These are phyloP conservation scores for Anabas testudineus DNA, from an alignment of 2,797 vertebrate species.

Conservation along the genomic window DNA sequence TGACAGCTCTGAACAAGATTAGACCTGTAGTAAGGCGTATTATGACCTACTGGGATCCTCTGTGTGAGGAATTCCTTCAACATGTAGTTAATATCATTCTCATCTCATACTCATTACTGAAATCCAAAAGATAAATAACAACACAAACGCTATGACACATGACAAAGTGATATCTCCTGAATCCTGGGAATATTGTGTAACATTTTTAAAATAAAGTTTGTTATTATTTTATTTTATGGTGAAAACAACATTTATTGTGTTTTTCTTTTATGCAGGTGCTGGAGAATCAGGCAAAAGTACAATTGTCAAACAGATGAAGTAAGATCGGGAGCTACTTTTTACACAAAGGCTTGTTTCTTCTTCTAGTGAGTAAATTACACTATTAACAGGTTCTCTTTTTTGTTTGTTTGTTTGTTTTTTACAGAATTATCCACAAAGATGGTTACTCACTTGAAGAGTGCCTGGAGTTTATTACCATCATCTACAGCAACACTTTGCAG, in stretches of 20 bases:
- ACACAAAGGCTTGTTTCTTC: neutral
- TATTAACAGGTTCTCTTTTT: too few species aligned
- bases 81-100: slow-evolving; percentile 22
- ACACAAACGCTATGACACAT: neutral
- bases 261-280: slow-evolving; percentile 86
- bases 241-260: neutral
- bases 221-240: neutral
- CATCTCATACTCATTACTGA: neutral
- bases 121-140: slow-evolving; percentile 2
- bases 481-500: slow-evolving; percentile 98
- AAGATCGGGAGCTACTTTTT: slow-evolving; percentile 68
- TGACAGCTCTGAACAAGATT: slow-evolving; percentile 70
- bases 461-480: slow-evolving; percentile 95
- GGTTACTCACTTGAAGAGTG: slow-evolving; percentile 97
- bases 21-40: slow-evolving; percentile 71
- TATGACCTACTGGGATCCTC: slow-evolving; percentile 57
- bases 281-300: slow-evolving; percentile 99
- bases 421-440: slow-evolving; percentile 97
- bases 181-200: neutral
- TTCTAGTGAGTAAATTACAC: neutral
- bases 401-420: slow-evolving; percentile 8
- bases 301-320: slow-evolving; percentile 99
- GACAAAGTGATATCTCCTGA: neutral
- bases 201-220: neutral
- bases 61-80: slow-evolving; percentile 25